A percentile compares a stretch with the other conserved stretches of the same genome.
phyloP scores from a whole-genome alignment of 2,888 invertebrate species.

The Scaptodrosophila latifasciaeformis region DNA sequence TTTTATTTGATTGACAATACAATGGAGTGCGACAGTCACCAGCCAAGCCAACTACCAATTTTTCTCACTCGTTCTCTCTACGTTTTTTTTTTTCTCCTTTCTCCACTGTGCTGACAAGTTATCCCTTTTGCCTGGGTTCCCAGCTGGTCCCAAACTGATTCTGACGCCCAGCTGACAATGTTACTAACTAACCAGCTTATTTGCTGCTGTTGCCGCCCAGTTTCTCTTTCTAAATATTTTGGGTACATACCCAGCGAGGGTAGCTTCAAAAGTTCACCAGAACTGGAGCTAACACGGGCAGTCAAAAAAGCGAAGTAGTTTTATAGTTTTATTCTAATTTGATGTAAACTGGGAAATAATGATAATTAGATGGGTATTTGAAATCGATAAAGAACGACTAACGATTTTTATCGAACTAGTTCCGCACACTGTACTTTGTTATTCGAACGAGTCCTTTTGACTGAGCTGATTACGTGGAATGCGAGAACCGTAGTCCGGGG shows the following conservation, averaged over 20 bases:
- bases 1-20: constrained; percentile 57
- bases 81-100: constrained; percentile 9
- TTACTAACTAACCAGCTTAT: constrained; percentile 7
- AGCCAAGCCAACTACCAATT: no score
- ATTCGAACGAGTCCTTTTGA: no score
- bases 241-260: not conserved
- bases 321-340: no score
- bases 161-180: not conserved
- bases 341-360: no score
- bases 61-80: constrained; percentile 3
- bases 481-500: no score
- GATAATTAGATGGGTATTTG: no score
- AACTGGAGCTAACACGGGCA: no score
- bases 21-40: constrained; percentile 35
- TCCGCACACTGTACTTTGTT: no score
- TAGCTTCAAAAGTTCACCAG: not conserved
- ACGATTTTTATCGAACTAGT: no score
- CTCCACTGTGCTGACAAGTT: constrained; percentile 30
- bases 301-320: no score
- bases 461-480: no score
- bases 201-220: not conserved
- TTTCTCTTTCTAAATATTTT: not conserved
- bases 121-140: constrained; percentile 27
- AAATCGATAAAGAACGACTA: no score
- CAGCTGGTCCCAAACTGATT: not conserved